These are phyloP conservation scores for Lucilia cuprina DNA, from an alignment of 1,140 invertebrate species.

Conservation along the genomic window DNA sequence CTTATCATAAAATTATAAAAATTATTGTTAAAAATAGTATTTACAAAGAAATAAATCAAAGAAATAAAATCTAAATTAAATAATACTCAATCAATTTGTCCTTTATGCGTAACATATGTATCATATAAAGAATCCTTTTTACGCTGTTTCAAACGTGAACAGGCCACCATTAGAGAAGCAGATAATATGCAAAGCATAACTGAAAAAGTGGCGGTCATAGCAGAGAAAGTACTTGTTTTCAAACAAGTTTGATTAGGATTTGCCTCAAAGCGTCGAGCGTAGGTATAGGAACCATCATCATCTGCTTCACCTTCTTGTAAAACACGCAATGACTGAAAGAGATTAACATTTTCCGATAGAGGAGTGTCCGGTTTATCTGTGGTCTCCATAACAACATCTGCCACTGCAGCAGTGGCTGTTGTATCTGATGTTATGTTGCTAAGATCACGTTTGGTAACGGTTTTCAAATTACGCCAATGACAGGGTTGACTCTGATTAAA, in stretches of 20 bases:
- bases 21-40: background rate
- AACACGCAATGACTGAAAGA: constrained; percentile 87
- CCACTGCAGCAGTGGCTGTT: constrained; percentile 40
- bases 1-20: background rate
- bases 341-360: constrained; percentile 83
- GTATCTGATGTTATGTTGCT: constrained; percentile 57
- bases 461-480: constrained; percentile 89
- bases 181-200: constrained; percentile 73
- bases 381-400: constrained; percentile 40
- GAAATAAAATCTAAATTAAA: background rate
- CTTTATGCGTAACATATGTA: constrained; percentile 59
- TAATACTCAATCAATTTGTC: constrained; percentile 56
- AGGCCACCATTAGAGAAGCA: constrained; percentile 74
- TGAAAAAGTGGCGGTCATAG: constrained; percentile 74
- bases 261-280: constrained; percentile 48
- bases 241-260: constrained; percentile 75
- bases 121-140: constrained; percentile 56
- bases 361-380: constrained; percentile 45
- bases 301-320: constrained; percentile 84
- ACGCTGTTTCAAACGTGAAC: constrained; percentile 71
- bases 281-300: constrained; percentile 64
- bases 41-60: constrained; percentile 11
- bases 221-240: constrained; percentile 77
- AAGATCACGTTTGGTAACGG: constrained; percentile 71
- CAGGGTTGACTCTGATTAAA: constrained; percentile 82